Evolutionary conservation across 2,888 invertebrate species (phyloP).

Genomic region (Thereva unica): DNA sequence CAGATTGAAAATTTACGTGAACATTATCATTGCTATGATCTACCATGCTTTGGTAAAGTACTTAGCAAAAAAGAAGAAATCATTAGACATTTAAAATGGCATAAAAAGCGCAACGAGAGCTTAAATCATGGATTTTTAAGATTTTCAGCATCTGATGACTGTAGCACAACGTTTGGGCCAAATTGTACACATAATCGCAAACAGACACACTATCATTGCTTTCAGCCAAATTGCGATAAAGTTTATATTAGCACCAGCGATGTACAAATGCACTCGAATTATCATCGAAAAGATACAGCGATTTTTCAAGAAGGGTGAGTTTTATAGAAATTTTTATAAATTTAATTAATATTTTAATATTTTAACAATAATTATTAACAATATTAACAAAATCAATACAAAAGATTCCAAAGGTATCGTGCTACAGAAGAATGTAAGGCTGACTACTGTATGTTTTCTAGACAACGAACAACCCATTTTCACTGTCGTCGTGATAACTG

Average conservation of each 20-base stretch:
- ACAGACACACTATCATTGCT: conserved; percentile 80
- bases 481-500: conserved; percentile 92
- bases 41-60: conserved; percentile 74
- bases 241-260: conserved; percentile 98
- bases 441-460: conserved; percentile 87
- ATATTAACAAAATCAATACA: neutral
- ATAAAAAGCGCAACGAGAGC: conserved; percentile 96
- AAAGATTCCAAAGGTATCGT: conserved; percentile 84
- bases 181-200: conserved; percentile 83
- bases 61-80: conserved; percentile 98
- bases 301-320: conserved; percentile 88
- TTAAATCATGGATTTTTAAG: conserved; percentile 83
- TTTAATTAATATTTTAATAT: conserved; percentile 1
- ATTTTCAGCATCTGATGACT: conserved; percentile 94
- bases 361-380: neutral
- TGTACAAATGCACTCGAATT: conserved; percentile 99
- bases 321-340: neutral
- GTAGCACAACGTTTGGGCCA: conserved; percentile 76
- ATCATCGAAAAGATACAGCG: conserved; percentile 96
- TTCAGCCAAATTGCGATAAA: conserved; percentile 91
- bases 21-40: conserved; percentile 86
- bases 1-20: conserved; percentile 65
- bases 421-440: conserved; percentile 96
- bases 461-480: conserved; percentile 96
- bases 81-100: conserved; percentile 99